These are phyloP conservation scores for Leptura quadrifasciata DNA, from an alignment of 2,888 invertebrate species.

Conservation along the genomic window DNA sequence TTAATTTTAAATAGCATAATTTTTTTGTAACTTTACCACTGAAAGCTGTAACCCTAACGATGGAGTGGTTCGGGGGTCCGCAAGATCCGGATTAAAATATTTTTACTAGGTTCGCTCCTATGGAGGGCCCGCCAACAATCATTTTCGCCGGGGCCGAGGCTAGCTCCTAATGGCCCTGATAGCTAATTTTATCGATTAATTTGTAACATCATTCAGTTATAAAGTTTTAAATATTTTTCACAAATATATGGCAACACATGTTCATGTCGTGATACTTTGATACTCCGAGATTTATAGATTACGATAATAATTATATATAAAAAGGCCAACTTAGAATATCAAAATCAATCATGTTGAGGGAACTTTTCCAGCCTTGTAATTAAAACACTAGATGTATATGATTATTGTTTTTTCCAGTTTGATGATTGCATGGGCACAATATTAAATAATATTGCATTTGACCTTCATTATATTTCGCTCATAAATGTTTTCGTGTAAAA, in stretches of 20 bases:
- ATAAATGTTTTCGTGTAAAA: not conserved
- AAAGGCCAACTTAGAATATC: not conserved
- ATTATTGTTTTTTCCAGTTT: conserved; percentile 4
- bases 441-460: not conserved
- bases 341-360: not conserved
- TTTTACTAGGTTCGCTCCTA: too few relatives aligned
- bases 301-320: not conserved
- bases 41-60: too few relatives aligned
- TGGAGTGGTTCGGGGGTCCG: too few relatives aligned
- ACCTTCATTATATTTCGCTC: not conserved
- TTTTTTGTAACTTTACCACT: too few relatives aligned
- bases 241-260: not conserved
- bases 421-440: not conserved
- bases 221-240: not conserved
- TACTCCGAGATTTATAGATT: not conserved
- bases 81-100: too few relatives aligned
- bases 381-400: not conserved
- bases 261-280: not conserved
- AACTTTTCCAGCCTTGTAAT: not conserved
- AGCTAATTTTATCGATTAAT: too few relatives aligned
- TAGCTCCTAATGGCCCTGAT: too few relatives aligned
- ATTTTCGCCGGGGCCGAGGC: too few relatives aligned
- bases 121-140: too few relatives aligned
- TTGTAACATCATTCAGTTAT: too few relatives aligned
- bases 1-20: too few relatives aligned